Conservation (phyloP, 2,888 invertebrate species). For the Teleiodes luculella region DNA sequence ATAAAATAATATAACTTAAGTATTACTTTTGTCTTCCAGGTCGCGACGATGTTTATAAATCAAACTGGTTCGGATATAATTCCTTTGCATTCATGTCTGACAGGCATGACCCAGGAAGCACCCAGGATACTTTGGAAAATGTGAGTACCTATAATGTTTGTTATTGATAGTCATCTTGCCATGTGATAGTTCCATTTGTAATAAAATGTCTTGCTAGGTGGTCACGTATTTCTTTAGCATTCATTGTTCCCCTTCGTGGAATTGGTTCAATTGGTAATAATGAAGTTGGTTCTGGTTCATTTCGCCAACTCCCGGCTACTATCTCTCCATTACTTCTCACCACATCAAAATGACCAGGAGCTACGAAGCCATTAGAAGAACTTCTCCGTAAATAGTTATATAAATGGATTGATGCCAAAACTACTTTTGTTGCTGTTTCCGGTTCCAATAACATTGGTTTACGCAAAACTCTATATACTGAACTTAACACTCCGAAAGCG, state of each 20-base stretch:
- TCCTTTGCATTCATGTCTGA: neutral
- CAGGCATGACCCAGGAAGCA: neutral
- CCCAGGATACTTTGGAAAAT: too few species aligned
- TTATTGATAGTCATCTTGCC: constrained; percentile 20
- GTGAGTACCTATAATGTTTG: neutral
- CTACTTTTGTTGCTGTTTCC: constrained; percentile 16
- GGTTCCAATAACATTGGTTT: constrained; percentile 13
- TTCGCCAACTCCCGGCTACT: constrained; percentile 19
- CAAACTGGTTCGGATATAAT: neutral
- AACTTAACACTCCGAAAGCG: constrained; percentile 15
- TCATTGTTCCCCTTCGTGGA: constrained; percentile 4
- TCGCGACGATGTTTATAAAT: neutral
- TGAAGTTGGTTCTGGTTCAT: constrained; percentile 17
- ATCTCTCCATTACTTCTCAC: constrained; percentile 15
- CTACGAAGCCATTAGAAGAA: constrained; percentile 14
- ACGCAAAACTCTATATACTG: constrained; percentile 16
- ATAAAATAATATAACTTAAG: too few species aligned
- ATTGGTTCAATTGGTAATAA: constrained; percentile 18
- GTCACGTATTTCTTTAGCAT: constrained; percentile 18
- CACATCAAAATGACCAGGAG: constrained; percentile 17
- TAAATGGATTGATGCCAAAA: constrained; percentile 15
- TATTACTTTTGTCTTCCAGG: neutral
- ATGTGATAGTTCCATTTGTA: constrained; percentile 18
- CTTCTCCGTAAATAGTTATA: constrained; percentile 21
- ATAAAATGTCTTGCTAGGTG: constrained; percentile 20